Conservation (phyloP, 2,888 invertebrate genomes). For the Hemistola chrysoprasaria region DNA sequence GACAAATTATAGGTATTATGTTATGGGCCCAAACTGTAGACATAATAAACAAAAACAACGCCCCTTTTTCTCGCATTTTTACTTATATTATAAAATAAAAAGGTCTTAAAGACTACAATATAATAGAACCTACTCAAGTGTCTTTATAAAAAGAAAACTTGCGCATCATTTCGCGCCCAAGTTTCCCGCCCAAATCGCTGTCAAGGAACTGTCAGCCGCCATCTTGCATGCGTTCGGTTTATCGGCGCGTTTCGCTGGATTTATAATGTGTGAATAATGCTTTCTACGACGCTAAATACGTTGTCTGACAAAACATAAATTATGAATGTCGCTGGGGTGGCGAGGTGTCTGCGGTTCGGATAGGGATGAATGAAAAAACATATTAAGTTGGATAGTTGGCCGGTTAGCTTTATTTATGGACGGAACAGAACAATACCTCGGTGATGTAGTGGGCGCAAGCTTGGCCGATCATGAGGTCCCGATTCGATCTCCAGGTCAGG, state of each 20-base stretch:
- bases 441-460: too few relatives aligned
- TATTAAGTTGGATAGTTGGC: conserved; percentile 3
- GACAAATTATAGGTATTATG: too few relatives aligned
- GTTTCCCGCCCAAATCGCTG: conserved; percentile 63
- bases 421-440: too few relatives aligned
- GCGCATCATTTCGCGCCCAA: conserved; percentile 30
- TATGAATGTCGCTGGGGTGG: conserved; percentile 58
- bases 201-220: conserved; percentile 65
- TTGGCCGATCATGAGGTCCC: too few relatives aligned
- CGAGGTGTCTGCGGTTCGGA: conserved; percentile 17
- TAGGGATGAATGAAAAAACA: conserved; percentile 11
- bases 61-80: too few relatives aligned
- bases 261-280: conserved; percentile 80
- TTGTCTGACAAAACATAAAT: conserved; percentile 75
- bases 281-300: conserved; percentile 67
- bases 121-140: conserved; percentile 59
- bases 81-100: too few relatives aligned
- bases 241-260: conserved; percentile 71
- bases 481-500: too few relatives aligned
- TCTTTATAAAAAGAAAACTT: conserved; percentile 30
- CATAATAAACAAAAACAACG: too few relatives aligned
- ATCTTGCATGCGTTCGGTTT: conserved; percentile 55
- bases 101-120: too few relatives aligned
- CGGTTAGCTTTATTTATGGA: too few relatives aligned
- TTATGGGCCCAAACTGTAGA: too few relatives aligned